Percentiles rank a stretch among this genome's conserved stretches.
Evolutionary conservation across 2,797 vertebrate species (phyloP).

Genomic region (Neomorphus geoffroyi): DNA sequence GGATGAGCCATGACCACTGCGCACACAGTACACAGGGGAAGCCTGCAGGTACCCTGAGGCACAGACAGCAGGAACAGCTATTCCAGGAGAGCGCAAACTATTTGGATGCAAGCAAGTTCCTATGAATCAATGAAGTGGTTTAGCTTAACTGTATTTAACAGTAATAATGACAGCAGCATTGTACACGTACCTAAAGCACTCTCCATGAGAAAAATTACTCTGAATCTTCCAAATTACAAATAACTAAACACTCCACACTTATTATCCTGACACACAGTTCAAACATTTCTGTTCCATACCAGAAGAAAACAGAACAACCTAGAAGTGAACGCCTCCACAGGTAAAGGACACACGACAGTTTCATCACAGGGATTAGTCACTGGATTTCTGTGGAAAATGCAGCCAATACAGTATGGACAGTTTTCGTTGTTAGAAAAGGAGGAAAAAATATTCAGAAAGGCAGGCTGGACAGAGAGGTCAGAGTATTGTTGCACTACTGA

Average conservation of each 20-base stretch:
- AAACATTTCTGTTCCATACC: neutral
- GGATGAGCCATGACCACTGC: neutral
- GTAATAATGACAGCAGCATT: neutral
- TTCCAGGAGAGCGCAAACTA: neutral
- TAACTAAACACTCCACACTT: neutral
- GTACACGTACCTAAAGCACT: neutral
- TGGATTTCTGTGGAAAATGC: neutral
- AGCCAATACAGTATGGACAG: neutral
- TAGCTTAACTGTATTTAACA: neutral
- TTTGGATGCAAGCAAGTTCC: neutral
- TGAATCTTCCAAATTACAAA: neutral
- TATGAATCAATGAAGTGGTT: neutral
- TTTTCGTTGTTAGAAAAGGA: neutral
- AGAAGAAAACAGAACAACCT: neutral
- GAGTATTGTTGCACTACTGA: neutral
- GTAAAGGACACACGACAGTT: neutral
- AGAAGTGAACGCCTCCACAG: neutral
- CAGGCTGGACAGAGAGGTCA: neutral
- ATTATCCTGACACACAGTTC: neutral
- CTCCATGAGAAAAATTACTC: neutral
- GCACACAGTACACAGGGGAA: neutral
- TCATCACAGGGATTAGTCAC: neutral
- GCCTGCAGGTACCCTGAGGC: neutral
- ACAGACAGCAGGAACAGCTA: accelerated
- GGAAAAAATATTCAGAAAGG: neutral